Conservation (phyloP, 2,797 vertebrate genomes). For the Tympanoctomys barrerae region DNA sequence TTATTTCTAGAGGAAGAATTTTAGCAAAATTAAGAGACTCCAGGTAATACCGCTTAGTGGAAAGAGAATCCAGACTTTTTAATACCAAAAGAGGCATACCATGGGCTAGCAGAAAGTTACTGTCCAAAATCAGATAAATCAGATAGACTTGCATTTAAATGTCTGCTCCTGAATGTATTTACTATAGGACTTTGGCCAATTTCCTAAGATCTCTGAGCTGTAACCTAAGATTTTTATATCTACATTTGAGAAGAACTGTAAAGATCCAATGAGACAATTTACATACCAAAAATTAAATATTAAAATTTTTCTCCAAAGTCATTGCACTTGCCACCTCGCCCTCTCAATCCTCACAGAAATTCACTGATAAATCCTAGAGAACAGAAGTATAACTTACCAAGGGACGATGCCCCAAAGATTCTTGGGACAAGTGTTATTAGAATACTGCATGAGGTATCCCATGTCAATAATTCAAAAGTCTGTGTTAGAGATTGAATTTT, state of each 20-base stretch:
- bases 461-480: background rate
- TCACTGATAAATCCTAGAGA: background rate
- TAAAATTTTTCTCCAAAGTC: background rate
- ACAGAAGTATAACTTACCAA: background rate
- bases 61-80: background rate
- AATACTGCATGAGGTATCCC: background rate
- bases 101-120: background rate
- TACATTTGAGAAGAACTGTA: background rate
- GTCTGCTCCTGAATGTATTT: background rate
- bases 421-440: background rate
- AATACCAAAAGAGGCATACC: background rate
- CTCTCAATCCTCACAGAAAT: background rate
- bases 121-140: background rate
- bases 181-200: background rate
- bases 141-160: background rate
- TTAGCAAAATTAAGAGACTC: background rate
- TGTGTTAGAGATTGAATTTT: background rate
- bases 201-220: constrained; percentile 16
- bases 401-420: background rate
- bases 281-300: background rate
- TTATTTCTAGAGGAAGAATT: background rate
- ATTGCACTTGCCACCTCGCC: background rate
- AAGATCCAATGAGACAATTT: background rate
- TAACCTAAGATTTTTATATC: background rate
- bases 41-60: background rate